Evolutionary conservation across 30 jellyfish, hydroid and myxozoan genomes (phyloP).

Genomic region (Turritopsis dohrnii): DNA sequence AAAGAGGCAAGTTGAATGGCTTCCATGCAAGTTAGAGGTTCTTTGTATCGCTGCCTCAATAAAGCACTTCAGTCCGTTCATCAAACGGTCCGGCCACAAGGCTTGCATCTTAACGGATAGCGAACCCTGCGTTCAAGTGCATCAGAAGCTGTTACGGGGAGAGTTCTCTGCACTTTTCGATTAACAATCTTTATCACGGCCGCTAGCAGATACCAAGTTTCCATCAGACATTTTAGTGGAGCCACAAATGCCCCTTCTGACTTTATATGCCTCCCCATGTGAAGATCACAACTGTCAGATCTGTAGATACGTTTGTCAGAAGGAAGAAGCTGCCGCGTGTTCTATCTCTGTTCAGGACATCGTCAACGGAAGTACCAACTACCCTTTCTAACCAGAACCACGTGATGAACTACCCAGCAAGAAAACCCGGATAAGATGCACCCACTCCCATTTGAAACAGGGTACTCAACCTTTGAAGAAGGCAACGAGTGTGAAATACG

Average conservation of each 20-base stretch:
- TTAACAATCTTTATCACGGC: constrained; percentile 41
- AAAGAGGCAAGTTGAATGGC: constrained; percentile 50
- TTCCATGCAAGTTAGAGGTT: constrained; percentile 54
- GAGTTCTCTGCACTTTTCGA: constrained; percentile 41
- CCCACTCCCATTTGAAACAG: constrained; percentile 11
- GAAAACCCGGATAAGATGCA: background rate
- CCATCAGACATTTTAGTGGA: constrained; percentile 13
- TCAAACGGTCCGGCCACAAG: constrained; percentile 41
- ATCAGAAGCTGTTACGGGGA: constrained; percentile 39
- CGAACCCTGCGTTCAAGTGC: constrained; percentile 58
- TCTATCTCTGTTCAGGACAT: constrained; percentile 15
- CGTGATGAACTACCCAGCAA: background rate
- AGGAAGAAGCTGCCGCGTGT: constrained; percentile 4
- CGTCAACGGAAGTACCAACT: constrained; percentile 1
- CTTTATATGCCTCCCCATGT: constrained; percentile 24
- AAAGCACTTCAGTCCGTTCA: constrained; percentile 41
- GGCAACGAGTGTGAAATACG: constrained; percentile 21
- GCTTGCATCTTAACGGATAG: constrained; percentile 45
- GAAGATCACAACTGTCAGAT: constrained; percentile 10
- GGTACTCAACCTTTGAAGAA: constrained; percentile 20
- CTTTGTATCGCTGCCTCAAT: constrained; percentile 53
- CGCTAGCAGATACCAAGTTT: constrained; percentile 23
- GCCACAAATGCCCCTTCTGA: constrained; percentile 11
- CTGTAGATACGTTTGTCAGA: constrained; percentile 1
- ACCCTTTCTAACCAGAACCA: background rate